Conservation (phyloP, 1,140 invertebrate species). For the Aleiodes sp. region DNA sequence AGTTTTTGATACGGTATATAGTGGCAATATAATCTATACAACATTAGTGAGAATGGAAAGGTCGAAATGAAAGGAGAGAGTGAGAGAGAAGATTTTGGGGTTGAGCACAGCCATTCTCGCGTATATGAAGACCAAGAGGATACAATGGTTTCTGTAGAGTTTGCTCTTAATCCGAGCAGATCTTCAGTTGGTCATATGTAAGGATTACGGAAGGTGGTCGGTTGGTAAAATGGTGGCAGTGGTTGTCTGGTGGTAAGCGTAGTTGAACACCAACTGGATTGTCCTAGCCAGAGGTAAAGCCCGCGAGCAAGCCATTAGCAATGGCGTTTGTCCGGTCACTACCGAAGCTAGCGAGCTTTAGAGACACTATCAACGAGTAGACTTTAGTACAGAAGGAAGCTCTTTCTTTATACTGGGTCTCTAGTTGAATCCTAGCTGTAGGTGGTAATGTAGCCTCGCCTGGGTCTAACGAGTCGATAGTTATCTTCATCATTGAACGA, state of each 20-base stretch:
- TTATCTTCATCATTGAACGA: constrained; percentile 52
- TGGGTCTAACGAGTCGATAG: constrained; percentile 55
- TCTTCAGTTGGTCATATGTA: constrained; percentile 52
- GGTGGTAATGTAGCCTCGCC: constrained; percentile 3
- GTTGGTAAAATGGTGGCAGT: constrained; percentile 23
- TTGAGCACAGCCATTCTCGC: neutral
- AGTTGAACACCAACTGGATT: neutral
- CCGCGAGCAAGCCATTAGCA: constrained; percentile 9
- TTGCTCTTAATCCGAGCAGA: constrained; percentile 50
- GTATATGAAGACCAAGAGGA: constrained; percentile 15
- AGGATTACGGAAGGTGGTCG: constrained; percentile 52
- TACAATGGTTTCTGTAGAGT: constrained; percentile 46
- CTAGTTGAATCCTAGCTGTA: neutral
- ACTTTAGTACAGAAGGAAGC: neutral
- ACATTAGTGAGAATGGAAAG: too few species aligned
- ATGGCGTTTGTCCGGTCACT: neutral
- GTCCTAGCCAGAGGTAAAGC: neutral
- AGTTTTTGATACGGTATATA: neutral
- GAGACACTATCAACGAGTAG: neutral
- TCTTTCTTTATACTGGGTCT: neutral
- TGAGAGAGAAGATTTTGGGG: neutral
- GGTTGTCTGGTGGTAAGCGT: neutral
- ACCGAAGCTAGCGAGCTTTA: neutral
- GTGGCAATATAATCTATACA: constrained; percentile 17
- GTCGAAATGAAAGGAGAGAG: too few species aligned